A percentile compares a stretch with the other conserved stretches of the same genome.
phyloP scores from a whole-genome alignment of 2,888 invertebrate genomes.

The Eustalomyia histrio region DNA sequence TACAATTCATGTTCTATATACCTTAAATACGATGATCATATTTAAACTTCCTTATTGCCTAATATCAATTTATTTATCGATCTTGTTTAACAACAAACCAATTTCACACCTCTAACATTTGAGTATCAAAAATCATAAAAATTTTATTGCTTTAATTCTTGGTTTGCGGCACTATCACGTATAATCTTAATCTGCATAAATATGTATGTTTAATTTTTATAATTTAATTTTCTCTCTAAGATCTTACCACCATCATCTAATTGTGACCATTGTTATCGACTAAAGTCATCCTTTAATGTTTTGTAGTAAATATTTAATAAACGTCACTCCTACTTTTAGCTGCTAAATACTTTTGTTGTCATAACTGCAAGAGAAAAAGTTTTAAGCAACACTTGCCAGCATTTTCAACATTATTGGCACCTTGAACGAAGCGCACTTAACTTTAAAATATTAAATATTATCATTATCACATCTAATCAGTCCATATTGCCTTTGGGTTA shows the following conservation, averaged over 20 bases:
- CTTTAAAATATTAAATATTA: constrained; percentile 46
- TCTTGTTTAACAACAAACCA: background rate
- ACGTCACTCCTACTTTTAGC: constrained; percentile 42
- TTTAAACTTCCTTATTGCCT: no score
- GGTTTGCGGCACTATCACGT: constrained; percentile 29
- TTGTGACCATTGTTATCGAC: constrained; percentile 41
- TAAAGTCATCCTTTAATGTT: constrained; percentile 9
- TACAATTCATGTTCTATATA: no score
- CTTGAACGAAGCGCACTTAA: background rate
- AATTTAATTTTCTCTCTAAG: constrained; percentile 39
- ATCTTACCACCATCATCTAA: constrained; percentile 24
- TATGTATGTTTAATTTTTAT: constrained; percentile 51
- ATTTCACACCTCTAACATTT: background rate
- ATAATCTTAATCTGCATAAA: constrained; percentile 54
- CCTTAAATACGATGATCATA: no score
- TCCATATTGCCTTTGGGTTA: constrained; percentile 37
- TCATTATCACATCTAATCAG: constrained; percentile 63
- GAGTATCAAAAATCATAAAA: background rate
- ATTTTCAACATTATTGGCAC: background rate
- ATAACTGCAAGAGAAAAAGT: background rate
- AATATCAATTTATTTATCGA: background rate
- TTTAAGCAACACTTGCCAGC: background rate
- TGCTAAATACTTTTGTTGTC: background rate
- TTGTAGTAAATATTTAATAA: constrained; percentile 36
- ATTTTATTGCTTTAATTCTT: constrained; percentile 12